These are phyloP conservation scores for Virgularia gustaviana DNA, from an alignment of 92 coral and sea anemone genomes.

Conservation along the genomic window DNA sequence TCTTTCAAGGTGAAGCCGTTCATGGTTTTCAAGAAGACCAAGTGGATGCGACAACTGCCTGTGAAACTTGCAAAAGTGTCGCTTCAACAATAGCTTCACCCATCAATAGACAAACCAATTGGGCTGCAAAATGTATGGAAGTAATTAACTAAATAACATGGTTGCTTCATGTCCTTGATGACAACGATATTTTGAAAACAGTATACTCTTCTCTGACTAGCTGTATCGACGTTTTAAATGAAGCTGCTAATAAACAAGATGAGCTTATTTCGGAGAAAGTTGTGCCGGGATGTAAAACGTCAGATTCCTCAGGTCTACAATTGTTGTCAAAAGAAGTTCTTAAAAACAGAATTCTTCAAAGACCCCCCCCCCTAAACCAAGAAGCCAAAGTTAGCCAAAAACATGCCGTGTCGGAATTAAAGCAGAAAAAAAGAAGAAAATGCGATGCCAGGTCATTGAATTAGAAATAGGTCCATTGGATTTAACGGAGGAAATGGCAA, in stretches of 20 bases:
- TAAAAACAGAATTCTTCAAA: no score
- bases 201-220: slow-evolving; percentile 17
- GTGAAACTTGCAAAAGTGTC: background rate
- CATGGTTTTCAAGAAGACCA: background rate
- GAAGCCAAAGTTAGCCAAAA: no score
- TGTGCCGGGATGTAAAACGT: no score
- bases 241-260: slow-evolving; percentile 28
- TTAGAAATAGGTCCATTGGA: no score
- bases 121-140: slow-evolving; percentile 40
- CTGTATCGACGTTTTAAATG: slow-evolving; percentile 8
- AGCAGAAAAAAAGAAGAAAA: no score
- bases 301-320: no score
- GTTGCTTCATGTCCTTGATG: slow-evolving; percentile 27
- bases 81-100: slow-evolving; percentile 23
- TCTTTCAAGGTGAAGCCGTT: background rate
- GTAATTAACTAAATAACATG: slow-evolving; percentile 17
- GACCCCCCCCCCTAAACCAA: no score
- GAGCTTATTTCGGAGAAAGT: slow-evolving; percentile 28
- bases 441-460: no score
- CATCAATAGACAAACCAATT: slow-evolving; percentile 24
- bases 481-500: no score
- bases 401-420: no score
- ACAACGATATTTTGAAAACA: slow-evolving; percentile 9
- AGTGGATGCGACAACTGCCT: no score
- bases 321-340: no score